A percentile compares a stretch with the other conserved stretches of the same genome.
Evolutionary conservation across 2,797 vertebrate species (phyloP).

Genomic region (Glossophaga mutica): DNA sequence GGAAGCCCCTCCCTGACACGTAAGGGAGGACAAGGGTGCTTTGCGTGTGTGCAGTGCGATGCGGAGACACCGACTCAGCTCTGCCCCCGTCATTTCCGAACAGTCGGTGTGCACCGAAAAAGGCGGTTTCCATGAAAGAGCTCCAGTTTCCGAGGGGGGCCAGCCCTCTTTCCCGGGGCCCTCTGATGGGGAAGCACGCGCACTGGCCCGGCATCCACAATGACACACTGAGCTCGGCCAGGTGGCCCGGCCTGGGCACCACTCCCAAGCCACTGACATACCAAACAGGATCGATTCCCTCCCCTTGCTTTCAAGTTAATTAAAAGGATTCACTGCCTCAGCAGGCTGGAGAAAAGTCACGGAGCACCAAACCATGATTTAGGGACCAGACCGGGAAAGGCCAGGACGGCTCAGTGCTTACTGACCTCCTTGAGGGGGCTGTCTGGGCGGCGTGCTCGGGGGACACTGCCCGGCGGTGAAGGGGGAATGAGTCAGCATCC

Average conservation of each 20-base stretch:
- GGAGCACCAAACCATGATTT: background rate
- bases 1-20: too few species aligned
- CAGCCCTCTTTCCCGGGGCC: background rate
- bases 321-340: slow-evolving; percentile 33
- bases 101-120: background rate
- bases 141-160: background rate
- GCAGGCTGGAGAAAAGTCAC: background rate
- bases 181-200: background rate
- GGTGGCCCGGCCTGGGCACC: background rate
- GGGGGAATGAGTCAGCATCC: background rate
- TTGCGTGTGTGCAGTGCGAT: background rate
- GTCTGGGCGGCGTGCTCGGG: background rate
- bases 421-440: background rate
- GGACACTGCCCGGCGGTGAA: background rate
- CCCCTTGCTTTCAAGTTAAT: slow-evolving; percentile 39
- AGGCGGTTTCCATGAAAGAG: background rate
- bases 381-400: background rate
- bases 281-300: background rate
- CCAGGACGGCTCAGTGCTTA: too few species aligned
- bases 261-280: background rate
- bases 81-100: background rate
- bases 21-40: rapidly evolving
- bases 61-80: background rate
- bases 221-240: background rate
- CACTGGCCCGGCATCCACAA: background rate